Evolutionary conservation across 2,888 invertebrate genomes (phyloP).

Genomic region (Tetramorium bicarinatum): DNA sequence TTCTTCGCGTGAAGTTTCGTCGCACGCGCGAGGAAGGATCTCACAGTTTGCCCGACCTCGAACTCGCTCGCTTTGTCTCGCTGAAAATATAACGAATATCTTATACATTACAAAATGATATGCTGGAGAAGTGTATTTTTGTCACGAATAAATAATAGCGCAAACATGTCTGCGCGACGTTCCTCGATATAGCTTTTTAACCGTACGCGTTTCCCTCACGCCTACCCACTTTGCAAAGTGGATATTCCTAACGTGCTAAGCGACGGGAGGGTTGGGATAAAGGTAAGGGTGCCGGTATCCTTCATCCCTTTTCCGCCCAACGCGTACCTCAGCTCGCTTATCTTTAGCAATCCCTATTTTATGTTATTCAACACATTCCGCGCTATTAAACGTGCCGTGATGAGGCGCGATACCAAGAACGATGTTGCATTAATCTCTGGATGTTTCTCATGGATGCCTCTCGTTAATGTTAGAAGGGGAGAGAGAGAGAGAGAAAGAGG

Average conservation of each 20-base stretch:
- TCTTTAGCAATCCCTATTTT: constrained; percentile 22
- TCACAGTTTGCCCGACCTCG: neutral
- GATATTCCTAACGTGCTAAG: neutral
- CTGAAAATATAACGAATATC: neutral
- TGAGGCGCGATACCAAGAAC: neutral
- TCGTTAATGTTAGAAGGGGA: neutral
- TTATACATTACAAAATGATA: neutral
- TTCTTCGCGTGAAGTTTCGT: constrained; percentile 10
- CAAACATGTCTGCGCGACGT: neutral
- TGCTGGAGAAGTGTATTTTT: neutral
- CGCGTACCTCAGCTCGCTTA: constrained; percentile 12
- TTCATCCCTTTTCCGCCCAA: constrained; percentile 25
- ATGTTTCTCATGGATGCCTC: neutral
- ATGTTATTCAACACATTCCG: constrained; percentile 28
- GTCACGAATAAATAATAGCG: constrained; percentile 4
- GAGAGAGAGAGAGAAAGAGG: neutral
- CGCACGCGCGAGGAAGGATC: neutral
- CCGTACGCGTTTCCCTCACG: neutral
- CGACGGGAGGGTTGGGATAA: constrained; percentile 21
- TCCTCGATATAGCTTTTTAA: neutral
- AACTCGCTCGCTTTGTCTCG: neutral
- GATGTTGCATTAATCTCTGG: constrained; percentile 2
- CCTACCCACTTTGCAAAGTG: neutral
- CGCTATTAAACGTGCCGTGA: constrained; percentile 32
- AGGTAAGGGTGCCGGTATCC: neutral